Evolutionary conservation across 2,113 vertebrate species (phyloP).

Genomic region (Crotalus tigris): DNA sequence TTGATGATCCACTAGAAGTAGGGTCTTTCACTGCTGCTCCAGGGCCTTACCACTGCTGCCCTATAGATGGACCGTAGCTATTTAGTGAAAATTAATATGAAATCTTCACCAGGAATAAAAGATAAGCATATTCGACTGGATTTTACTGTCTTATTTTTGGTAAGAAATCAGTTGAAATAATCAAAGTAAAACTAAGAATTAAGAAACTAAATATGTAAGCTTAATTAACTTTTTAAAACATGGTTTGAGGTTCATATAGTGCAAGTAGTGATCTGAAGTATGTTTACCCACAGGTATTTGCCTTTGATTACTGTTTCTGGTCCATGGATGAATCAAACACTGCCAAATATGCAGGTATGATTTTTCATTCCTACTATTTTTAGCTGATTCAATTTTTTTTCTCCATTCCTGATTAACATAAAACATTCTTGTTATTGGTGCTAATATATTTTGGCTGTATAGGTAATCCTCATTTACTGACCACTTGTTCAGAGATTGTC

Average conservation of each 20-base stretch:
- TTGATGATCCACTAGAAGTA: neutral
- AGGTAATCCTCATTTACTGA: neutral
- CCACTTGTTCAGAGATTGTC: neutral
- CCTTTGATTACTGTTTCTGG: conserved; percentile 99
- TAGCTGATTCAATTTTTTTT: neutral
- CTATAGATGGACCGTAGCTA: neutral
- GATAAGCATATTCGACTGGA: neutral
- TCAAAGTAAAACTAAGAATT: neutral
- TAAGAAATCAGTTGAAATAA: neutral
- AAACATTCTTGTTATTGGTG: neutral
- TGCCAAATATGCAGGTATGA: conserved; percentile 94
- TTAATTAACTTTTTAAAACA: neutral
- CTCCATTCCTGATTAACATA: neutral
- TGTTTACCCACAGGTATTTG: conserved; percentile 85
- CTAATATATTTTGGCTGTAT: neutral
- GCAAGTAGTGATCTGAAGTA: neutral
- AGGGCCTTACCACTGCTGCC: neutral
- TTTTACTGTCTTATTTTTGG: neutral
- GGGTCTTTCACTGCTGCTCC: neutral
- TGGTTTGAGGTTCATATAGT: neutral
- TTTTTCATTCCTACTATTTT: neutral
- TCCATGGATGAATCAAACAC: conserved; percentile 97
- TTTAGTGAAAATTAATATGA: neutral
- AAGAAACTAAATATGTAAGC: neutral
- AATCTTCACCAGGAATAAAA: neutral